Conservation (phyloP, 2,888 invertebrate species). For the Lamproptera curius region DNA sequence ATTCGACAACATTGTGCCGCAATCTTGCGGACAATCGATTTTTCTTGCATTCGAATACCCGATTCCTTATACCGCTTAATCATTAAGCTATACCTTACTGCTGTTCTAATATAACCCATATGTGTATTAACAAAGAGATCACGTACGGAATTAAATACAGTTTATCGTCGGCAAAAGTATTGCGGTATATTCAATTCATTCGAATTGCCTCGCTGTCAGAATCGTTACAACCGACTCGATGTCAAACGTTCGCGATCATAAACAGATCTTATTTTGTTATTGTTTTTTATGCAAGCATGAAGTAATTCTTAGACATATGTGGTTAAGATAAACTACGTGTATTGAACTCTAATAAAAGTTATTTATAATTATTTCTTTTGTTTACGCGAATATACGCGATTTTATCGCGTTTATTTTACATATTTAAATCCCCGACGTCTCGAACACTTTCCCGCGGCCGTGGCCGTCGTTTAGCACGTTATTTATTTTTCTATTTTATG, state of each 20-base stretch:
- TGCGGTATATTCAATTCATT: constrained; percentile 42
- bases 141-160: too few relatives aligned
- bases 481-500: too few relatives aligned
- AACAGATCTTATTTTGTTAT: constrained; percentile 51
- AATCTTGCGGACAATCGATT: constrained; percentile 69
- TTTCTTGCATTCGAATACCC: constrained; percentile 63
- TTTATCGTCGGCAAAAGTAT: constrained; percentile 16
- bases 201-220: constrained; percentile 71
- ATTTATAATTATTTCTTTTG: too few relatives aligned
- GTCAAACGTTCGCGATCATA: constrained; percentile 63
- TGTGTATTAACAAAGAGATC: too few relatives aligned
- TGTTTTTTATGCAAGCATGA: constrained; percentile 28
- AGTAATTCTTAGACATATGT: too few relatives aligned
- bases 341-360: too few relatives aligned
- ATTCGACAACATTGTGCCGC: constrained; percentile 64
- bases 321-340: too few relatives aligned
- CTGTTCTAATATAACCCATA: constrained; percentile 35
- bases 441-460: too few relatives aligned
- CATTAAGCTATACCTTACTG: constrained; percentile 22
- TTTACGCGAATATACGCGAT: too few relatives aligned
- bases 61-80: constrained; percentile 38
- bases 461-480: too few relatives aligned
- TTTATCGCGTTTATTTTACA: too few relatives aligned
- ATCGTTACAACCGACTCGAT: constrained; percentile 61
- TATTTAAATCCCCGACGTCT: too few relatives aligned